A percentile compares a stretch with the other conserved stretches of the same genome.
These are phyloP conservation scores for Halictus ligatus DNA, from an alignment of 2,888 invertebrate genomes.

Conservation along the genomic window DNA sequence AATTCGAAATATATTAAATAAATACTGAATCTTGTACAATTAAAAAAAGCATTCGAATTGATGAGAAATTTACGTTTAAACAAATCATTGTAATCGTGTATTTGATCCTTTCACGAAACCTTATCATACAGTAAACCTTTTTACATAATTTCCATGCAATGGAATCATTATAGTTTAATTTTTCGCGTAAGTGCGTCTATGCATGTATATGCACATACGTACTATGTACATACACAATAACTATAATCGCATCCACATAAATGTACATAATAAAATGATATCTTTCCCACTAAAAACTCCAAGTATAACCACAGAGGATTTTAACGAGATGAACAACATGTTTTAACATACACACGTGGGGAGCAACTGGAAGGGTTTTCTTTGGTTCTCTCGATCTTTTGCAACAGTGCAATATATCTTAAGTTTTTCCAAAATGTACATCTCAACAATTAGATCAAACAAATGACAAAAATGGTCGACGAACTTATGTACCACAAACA, in stretches of 20 bases:
- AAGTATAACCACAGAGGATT: not conserved
- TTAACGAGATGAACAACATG: slow-evolving; percentile 3
- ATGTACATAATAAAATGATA: slow-evolving; percentile 40
- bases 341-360: not conserved
- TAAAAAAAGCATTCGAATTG: slow-evolving; percentile 11
- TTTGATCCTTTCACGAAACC: slow-evolving; percentile 36
- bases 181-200: slow-evolving; percentile 19
- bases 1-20: slow-evolving; percentile 17
- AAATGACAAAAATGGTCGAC: slow-evolving; percentile 36
- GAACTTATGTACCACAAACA: slow-evolving; percentile 33
- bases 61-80: slow-evolving; percentile 15
- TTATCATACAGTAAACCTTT: slow-evolving; percentile 45
- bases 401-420: slow-evolving; percentile 16
- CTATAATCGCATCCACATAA: slow-evolving; percentile 25
- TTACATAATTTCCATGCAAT: slow-evolving; percentile 37
- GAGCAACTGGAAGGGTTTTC: not conserved
- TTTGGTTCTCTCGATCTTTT: slow-evolving; percentile 13
- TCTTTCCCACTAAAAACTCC: slow-evolving; percentile 1
- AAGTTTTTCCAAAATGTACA: slow-evolving; percentile 35
- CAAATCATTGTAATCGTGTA: slow-evolving; percentile 27
- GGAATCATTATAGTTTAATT: slow-evolving; percentile 24
- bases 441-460: slow-evolving; percentile 31
- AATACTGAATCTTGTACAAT: slow-evolving; percentile 16
- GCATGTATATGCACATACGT: slow-evolving; percentile 2
- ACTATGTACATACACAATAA: slow-evolving; percentile 27